These are phyloP conservation scores for Rapana venosa DNA, from an alignment of 2,888 invertebrate species.

Conservation along the genomic window DNA sequence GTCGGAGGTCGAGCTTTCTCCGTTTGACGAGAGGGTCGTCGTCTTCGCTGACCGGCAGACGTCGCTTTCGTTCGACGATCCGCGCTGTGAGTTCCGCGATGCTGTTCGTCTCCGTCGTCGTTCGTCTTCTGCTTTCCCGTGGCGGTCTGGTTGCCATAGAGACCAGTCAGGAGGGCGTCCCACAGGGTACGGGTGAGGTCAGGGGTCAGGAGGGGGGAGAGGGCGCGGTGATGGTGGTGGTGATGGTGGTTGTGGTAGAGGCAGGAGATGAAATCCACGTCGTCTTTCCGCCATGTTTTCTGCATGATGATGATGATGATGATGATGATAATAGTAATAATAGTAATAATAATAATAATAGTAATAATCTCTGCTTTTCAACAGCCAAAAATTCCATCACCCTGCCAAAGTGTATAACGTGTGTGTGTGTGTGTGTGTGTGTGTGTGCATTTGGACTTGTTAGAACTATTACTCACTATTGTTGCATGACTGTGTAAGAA, in stretches of 20 bases:
- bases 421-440: too few species aligned
- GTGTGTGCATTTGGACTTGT: too few species aligned
- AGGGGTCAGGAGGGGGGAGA: not conserved
- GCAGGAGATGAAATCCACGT: not conserved
- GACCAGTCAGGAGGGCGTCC: not conserved
- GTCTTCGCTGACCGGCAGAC: not conserved
- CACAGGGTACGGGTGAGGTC: constrained; percentile 9
- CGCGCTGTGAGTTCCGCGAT: not conserved
- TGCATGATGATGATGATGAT: too few species aligned
- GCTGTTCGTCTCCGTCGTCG: not conserved
- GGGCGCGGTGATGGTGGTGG: not conserved
- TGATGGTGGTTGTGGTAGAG: too few species aligned
- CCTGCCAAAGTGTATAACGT: too few species aligned
- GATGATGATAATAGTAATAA: too few species aligned
- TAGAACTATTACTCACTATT: too few species aligned
- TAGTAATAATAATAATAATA: too few species aligned
- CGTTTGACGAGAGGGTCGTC: not conserved
- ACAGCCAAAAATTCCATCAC: too few species aligned
- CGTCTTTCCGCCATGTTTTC: not conserved
- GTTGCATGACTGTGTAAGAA: too few species aligned
- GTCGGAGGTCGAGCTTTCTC: not conserved
- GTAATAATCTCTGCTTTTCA: too few species aligned
- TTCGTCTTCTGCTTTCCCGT: not conserved
- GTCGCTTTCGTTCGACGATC: not conserved
- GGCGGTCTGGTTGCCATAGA: constrained; percentile 44